Conservation (phyloP, 2,113 vertebrate species). For the Antennarius striatus region DNA sequence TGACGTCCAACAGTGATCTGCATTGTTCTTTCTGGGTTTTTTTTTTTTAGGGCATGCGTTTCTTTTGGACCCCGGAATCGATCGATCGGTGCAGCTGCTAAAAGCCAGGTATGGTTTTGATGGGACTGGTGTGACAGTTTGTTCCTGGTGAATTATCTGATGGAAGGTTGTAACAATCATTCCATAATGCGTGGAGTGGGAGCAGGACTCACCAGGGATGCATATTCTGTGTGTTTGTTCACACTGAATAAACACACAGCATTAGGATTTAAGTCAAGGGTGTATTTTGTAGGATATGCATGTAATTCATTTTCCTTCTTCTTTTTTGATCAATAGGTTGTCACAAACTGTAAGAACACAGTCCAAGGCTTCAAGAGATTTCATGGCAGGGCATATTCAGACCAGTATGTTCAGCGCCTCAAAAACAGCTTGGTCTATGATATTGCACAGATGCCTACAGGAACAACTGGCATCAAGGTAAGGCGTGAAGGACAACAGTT, state of each 20-base stretch:
- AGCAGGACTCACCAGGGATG: too few species aligned
- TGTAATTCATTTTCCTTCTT: background rate
- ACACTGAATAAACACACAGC: background rate
- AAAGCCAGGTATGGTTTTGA: conserved; percentile 89
- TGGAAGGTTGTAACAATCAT: background rate
- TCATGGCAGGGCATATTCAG: conserved; percentile 93
- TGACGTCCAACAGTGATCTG: too few species aligned
- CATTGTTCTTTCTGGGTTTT: conserved; percentile 8
- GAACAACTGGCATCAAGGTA: conserved; percentile 95
- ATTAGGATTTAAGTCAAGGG: background rate
- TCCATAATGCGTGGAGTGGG: background rate
- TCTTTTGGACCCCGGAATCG: conserved; percentile 96
- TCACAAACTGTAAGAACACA: conserved; percentile 97
- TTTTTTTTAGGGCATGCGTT: conserved; percentile 86
- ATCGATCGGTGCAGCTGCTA: conserved; percentile 93
- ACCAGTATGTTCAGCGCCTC: conserved; percentile 91
- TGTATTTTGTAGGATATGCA: background rate
- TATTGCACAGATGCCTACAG: conserved; percentile 89
- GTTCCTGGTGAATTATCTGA: background rate
- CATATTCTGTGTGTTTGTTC: too few species aligned
- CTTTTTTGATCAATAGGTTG: conserved; percentile 77
- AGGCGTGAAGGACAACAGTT: background rate
- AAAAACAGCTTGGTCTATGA: conserved; percentile 91
- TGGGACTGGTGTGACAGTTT: too few species aligned
- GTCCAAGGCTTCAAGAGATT: conserved; percentile 97